Evolutionary conservation across 1,140 invertebrate species (phyloP), one percentile per base, ranked within the genome.

Genomic region (Cepaea nemoralis): DNA sequence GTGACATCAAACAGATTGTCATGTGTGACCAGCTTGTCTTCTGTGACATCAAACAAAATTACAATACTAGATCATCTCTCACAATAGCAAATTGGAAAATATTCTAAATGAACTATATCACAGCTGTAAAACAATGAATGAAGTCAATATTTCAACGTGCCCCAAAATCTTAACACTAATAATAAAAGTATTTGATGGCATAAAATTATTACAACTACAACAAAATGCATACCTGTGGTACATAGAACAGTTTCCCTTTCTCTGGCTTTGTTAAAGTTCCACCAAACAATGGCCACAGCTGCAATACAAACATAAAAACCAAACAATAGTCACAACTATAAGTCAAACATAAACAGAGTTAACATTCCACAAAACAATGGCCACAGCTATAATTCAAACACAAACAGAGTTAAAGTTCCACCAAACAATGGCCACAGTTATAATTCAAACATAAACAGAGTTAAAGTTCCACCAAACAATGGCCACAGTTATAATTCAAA

Each of bases 1-100:
- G 98, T 98, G 89, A 99, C 97, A 88, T 99, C 99, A 92, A 99
- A 99, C 6, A 99, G 93, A 90, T 99, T 98, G 66, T 96, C 96
- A 77, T 95, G 94, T 1, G 95, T 95, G n/a, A n/a, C n/a, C n/a
- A n/a, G n/a, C n/a, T n/a, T n/a, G n/a, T n/a, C n/a, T n/a, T n/a
- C n/a, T n/a, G n/a, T n/a, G n/a, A n/a, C n/a, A n/a, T n/a, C n/a
- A n/a, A n/a, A n/a, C n/a, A n/a, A n/a, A n/a, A n/a, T n/a, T n/a
- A n/a, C n/a, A n/a, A n/a, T n/a, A n/a, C n/a, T n/a, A n/a, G n/a
- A n/a, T n/a, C n/a, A n/a, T n/a, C n/a, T n/a, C n/a, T n/a, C n/a
- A n/a, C n/a, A n/a, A n/a, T n/a, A n/a, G n/a, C n/a, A n/a, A n/a
- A n/a, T n/a, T n/a, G n/a, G n/a, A n/a, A n/a, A n/a, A n/a, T n/a